Percentiles rank a stretch among this genome's conserved stretches.
These are phyloP conservation scores for Siphamia tubifer DNA, from an alignment of 2,113 vertebrate species.

Conservation along the genomic window DNA sequence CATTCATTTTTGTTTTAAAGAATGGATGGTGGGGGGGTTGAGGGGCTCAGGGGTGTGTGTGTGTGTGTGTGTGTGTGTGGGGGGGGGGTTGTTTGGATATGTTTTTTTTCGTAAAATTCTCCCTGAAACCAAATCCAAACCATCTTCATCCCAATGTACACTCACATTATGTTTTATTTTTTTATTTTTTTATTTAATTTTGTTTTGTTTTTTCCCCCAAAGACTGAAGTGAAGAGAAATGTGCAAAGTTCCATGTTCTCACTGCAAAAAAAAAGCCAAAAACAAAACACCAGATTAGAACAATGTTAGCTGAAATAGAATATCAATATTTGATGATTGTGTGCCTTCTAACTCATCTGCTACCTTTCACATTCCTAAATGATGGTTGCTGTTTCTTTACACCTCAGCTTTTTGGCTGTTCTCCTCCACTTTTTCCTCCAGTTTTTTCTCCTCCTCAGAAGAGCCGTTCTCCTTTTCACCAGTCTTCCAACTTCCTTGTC, in stretches of 20 bases:
- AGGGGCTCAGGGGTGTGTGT: neutral
- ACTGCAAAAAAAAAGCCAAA: slow-evolving; percentile 66
- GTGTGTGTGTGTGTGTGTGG: no score
- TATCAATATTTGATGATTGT: no score
- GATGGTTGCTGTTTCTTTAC: slow-evolving; percentile 74
- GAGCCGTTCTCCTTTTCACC: slow-evolving; percentile 86
- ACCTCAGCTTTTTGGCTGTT: slow-evolving; percentile 95
- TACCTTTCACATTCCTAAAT: slow-evolving; percentile 65
- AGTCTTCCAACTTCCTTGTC: slow-evolving; percentile 86
- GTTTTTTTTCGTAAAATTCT: slow-evolving; percentile 63
- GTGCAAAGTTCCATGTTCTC: slow-evolving; percentile 72
- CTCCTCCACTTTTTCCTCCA: slow-evolving; percentile 94
- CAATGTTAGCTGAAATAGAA: neutral
- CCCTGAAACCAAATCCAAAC: slow-evolving; percentile 74
- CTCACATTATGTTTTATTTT: no score
- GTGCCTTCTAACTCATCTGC: neutral
- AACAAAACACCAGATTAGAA: no score
- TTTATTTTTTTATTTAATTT: no score
- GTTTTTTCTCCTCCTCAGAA: slow-evolving; percentile 84
- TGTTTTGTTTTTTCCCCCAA: slow-evolving; percentile 2
- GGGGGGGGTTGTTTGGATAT: slow-evolving; percentile 48
- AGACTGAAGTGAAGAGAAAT: slow-evolving; percentile 66
- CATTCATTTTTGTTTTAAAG: slow-evolving; percentile 36
- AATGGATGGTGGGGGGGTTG: slow-evolving; percentile 18
- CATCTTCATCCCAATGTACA: slow-evolving; percentile 64